Conservation (phyloP, 2,113 vertebrate species). For the Leptodactylus fuscus region DNA sequence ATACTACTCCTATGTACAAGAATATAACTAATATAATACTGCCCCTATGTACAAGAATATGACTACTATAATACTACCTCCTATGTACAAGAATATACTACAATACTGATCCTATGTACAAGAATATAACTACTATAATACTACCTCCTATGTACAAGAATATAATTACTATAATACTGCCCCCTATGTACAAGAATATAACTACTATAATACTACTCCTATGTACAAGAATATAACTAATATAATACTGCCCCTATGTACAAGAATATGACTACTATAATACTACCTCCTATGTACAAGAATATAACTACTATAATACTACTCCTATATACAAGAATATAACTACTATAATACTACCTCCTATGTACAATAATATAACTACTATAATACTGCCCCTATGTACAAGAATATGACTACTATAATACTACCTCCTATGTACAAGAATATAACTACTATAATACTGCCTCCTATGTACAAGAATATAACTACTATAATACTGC, state of each 20-base stretch:
- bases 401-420: not conserved
- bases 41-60: not conserved
- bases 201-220: conserved; percentile 9
- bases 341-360: not conserved
- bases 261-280: conserved; percentile 5
- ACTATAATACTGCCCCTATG: too few species aligned
- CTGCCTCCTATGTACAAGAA: not conserved
- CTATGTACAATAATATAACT: too few species aligned
- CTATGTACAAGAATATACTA: not conserved
- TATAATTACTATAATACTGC: conserved; percentile 14
- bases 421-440: not conserved
- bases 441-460: not conserved
- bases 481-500: conserved; percentile 4
- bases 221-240: conserved; percentile 8
- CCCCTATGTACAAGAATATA: conserved; percentile 1
- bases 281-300: not conserved
- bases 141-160: not conserved
- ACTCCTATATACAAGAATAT: not conserved
- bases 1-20: not conserved
- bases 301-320: conserved; percentile 6
- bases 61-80: conserved; percentile 2
- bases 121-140: conserved; percentile 19
- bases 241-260: not conserved
- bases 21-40: conserved; percentile 14
- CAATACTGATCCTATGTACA: not conserved